Percentiles rank a stretch among this genome's conserved stretches.
These are phyloP conservation scores for Nemotelus nigrinus DNA, from an alignment of 2,888 invertebrate species.

Conservation along the genomic window DNA sequence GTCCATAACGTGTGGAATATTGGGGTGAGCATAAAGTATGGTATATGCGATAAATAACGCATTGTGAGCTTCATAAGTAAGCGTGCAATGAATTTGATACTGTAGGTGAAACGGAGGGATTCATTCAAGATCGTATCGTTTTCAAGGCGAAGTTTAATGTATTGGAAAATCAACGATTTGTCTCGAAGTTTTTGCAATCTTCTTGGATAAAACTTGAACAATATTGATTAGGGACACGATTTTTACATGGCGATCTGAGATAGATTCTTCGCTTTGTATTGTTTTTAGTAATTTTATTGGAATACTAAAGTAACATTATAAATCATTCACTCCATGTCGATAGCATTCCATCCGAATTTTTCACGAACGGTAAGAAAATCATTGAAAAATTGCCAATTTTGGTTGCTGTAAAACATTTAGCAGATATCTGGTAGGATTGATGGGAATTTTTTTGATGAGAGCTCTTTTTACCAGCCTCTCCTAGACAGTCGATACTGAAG, in stretches of 20 bases:
- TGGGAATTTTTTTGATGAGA: background rate
- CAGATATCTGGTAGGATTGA: background rate
- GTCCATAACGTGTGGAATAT: background rate
- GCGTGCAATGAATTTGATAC: background rate
- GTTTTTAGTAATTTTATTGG: too few relatives aligned
- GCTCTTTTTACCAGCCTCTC: background rate
- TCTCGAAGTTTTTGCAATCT: too few relatives aligned
- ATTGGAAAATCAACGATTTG: too few relatives aligned
- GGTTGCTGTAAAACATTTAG: background rate
- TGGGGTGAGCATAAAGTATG: background rate
- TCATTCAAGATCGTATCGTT: background rate
- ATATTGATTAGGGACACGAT: too few relatives aligned
- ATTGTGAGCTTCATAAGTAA: background rate
- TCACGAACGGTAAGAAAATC: background rate
- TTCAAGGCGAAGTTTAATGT: too few relatives aligned
- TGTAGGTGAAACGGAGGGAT: background rate
- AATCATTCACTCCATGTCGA: too few relatives aligned
- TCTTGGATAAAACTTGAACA: too few relatives aligned
- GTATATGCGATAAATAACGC: background rate
- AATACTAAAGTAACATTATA: too few relatives aligned
- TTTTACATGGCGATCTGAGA: too few relatives aligned
- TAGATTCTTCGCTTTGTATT: too few relatives aligned
- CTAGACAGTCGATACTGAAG: background rate
- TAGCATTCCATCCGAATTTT: background rate
- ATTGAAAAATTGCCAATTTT: constrained; percentile 2